phyloP scores from a whole-genome alignment of 2,888 invertebrate species.

The Vanessa cardui region DNA sequence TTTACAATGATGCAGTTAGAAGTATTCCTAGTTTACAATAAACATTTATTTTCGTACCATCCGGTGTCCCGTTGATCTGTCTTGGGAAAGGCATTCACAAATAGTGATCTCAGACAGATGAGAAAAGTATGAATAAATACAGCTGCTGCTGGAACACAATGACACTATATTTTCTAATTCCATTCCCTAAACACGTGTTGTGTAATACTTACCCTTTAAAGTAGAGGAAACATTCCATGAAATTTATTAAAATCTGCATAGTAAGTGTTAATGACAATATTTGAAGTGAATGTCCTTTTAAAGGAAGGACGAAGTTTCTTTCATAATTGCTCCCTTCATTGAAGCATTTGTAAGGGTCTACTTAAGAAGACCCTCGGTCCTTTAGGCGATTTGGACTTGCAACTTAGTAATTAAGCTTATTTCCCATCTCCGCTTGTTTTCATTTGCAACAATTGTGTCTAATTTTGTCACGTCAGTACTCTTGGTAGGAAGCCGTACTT shows the following conservation, averaged over 20 bases:
- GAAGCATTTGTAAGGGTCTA: slow-evolving; percentile 72
- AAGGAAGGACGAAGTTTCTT: slow-evolving; percentile 65
- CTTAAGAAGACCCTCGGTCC: slow-evolving; percentile 63
- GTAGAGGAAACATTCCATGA: neutral
- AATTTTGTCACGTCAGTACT: slow-evolving; percentile 46
- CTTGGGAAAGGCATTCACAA: slow-evolving; percentile 29
- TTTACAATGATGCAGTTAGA: neutral
- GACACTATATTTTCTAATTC: slow-evolving; percentile 4
- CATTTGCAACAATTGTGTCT: slow-evolving; percentile 63
- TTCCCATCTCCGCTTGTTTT: slow-evolving; percentile 71
- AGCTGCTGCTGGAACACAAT: slow-evolving; percentile 18
- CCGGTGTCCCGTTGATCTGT: slow-evolving; percentile 31
- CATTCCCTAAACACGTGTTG: slow-evolving; percentile 17
- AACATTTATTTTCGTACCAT: slow-evolving; percentile 20
- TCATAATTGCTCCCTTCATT: slow-evolving; percentile 72
- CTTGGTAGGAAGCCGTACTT: slow-evolving; percentile 14
- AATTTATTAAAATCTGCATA: neutral
- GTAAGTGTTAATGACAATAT: slow-evolving; percentile 29
- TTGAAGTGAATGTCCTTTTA: slow-evolving; percentile 53
- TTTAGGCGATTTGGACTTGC: slow-evolving; percentile 66
- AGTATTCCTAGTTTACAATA: slow-evolving; percentile 5
- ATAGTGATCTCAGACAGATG: slow-evolving; percentile 16
- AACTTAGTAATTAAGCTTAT: slow-evolving; percentile 80
- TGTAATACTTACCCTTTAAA: neutral
- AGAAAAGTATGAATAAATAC: slow-evolving; percentile 26